Evolutionary conservation across 2,113 vertebrate genomes (phyloP).

Genomic region (Pao palembangensis): DNA sequence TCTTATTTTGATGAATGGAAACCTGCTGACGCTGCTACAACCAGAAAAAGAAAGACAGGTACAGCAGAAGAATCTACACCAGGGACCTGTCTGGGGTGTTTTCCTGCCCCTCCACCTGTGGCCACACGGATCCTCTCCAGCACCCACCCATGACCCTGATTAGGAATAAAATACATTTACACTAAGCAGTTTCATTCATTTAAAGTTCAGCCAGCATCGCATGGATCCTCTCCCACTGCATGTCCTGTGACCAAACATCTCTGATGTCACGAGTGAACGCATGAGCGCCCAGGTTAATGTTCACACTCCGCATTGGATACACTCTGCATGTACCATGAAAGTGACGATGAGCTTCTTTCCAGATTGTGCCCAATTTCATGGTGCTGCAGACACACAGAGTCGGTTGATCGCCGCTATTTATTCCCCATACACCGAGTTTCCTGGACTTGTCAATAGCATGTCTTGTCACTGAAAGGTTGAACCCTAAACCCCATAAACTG

Average conservation of each 20-base stretch:
- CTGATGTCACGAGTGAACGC: slow-evolving; percentile 66
- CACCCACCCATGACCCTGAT: too few relatives aligned
- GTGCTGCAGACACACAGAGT: slow-evolving; percentile 58
- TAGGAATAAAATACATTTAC: too few relatives aligned
- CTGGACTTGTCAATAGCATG: slow-evolving; percentile 18
- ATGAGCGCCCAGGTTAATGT: slow-evolving; percentile 61
- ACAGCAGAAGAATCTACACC: neutral
- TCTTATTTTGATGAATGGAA: neutral
- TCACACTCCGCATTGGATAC: slow-evolving; percentile 66
- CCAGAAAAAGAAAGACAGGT: neutral
- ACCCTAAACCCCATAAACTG: neutral
- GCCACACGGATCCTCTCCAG: too few relatives aligned
- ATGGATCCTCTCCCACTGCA: slow-evolving; percentile 32
- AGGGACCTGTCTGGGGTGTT: too few relatives aligned
- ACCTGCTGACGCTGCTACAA: neutral
- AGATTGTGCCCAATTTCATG: slow-evolving; percentile 73
- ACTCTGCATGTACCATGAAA: slow-evolving; percentile 68
- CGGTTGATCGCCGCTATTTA: slow-evolving; percentile 64
- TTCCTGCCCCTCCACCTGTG: too few relatives aligned
- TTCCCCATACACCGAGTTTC: slow-evolving; percentile 22
- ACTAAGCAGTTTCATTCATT: neutral
- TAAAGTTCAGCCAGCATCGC: too few relatives aligned
- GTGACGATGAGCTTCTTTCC: slow-evolving; percentile 69
- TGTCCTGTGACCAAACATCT: slow-evolving; percentile 61
- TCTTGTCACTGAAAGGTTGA: neutral